Evolutionary conservation across 2,888 invertebrate species (phyloP).

Genomic region (Mycogona germanica): DNA sequence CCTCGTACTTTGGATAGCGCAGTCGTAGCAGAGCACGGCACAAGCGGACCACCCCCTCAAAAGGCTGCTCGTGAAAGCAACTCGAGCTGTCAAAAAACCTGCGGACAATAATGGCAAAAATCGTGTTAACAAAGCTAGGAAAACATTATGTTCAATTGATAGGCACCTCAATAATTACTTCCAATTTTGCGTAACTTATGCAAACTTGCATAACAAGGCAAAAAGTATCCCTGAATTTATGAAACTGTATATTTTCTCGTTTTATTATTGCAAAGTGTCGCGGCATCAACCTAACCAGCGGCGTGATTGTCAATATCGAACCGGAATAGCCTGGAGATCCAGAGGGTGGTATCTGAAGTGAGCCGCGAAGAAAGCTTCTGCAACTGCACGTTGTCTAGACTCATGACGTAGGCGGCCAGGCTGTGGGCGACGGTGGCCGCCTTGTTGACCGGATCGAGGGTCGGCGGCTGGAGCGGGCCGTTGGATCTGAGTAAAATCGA

Average conservation of each 20-base stretch:
- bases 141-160: not conserved
- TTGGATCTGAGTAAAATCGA: no score
- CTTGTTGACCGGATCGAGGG: slow-evolving; percentile 13
- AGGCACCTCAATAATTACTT: not conserved
- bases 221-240: no score
- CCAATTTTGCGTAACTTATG: not conserved
- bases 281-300: no score
- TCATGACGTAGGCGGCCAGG: slow-evolving; percentile 73
- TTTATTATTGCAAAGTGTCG: no score
- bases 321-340: slow-evolving; percentile 79
- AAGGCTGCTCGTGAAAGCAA: slow-evolving; percentile 75
- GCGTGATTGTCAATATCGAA: slow-evolving; percentile 33
- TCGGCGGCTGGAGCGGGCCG: no score
- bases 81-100: slow-evolving; percentile 71
- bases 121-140: not conserved
- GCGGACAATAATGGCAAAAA: slow-evolving; percentile 20
- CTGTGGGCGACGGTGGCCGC: slow-evolving; percentile 68
- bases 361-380: slow-evolving; percentile 67
- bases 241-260: no score
- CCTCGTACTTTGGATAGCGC: slow-evolving; percentile 64
- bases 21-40: slow-evolving; percentile 64
- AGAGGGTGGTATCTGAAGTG: slow-evolving; percentile 70
- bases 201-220: no score
- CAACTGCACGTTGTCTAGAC: slow-evolving; percentile 62
- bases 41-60: slow-evolving; percentile 75